These are phyloP conservation scores for Sturmia bella DNA, from an alignment of 2,888 invertebrate genomes.

Conservation along the genomic window DNA sequence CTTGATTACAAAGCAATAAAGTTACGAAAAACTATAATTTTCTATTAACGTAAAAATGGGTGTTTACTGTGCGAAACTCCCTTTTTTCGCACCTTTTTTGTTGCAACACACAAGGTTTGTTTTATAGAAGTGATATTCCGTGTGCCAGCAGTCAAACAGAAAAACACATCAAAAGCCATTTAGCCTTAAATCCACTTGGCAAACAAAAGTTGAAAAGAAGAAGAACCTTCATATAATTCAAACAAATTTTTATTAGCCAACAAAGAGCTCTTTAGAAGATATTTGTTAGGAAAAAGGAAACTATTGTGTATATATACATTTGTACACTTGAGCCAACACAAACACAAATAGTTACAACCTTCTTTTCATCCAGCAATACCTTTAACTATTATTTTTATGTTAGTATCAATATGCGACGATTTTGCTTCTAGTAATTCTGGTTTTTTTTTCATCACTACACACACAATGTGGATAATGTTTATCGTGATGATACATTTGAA, in stretches of 20 bases:
- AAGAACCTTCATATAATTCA: constrained; percentile 37
- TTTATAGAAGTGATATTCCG: constrained; percentile 55
- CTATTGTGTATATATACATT: constrained; percentile 48
- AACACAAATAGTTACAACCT: constrained; percentile 65
- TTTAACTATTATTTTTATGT: constrained; percentile 17
- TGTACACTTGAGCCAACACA: constrained; percentile 48
- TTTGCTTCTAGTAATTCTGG: constrained; percentile 14
- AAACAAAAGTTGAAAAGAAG: constrained; percentile 39
- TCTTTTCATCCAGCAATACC: constrained; percentile 30
- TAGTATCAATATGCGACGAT: neutral
- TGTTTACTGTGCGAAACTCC: constrained; percentile 36
- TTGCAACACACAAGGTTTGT: constrained; percentile 15
- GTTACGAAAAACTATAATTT: constrained; percentile 43
- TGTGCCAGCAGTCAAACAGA: constrained; percentile 54
- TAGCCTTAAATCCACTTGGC: constrained; percentile 32
- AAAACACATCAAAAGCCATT: constrained; percentile 56
- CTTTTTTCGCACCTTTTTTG: constrained; percentile 58
- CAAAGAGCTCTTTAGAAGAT: constrained; percentile 41
- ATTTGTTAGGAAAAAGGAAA: constrained; percentile 47
- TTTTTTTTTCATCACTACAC: constrained; percentile 52
- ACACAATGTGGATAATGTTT: constrained; percentile 35
- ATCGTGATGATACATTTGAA: constrained; percentile 55
- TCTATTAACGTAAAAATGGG: constrained; percentile 26
- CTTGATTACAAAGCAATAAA: constrained; percentile 2
- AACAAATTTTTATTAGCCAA: constrained; percentile 65